Conservation (phyloP, 2,113 vertebrate species). For the Sapajus apella region DNA sequence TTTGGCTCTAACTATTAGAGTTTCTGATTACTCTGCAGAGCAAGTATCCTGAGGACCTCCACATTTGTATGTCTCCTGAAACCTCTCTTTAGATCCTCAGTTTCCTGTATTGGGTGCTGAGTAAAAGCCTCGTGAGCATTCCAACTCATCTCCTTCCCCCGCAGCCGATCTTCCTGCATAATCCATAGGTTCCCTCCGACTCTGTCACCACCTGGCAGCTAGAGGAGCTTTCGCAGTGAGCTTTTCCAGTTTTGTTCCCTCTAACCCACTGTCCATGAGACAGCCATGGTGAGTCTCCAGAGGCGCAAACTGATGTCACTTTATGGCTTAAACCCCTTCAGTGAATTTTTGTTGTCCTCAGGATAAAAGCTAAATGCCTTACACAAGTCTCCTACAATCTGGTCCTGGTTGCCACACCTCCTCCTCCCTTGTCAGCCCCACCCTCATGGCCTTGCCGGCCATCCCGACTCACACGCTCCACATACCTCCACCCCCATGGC, state of each 20-base stretch:
- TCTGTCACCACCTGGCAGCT: background rate
- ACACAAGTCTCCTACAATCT: background rate
- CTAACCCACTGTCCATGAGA: background rate
- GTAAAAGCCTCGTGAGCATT: background rate
- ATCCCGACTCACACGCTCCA: no score
- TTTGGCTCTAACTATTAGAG: background rate
- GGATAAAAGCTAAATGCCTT: background rate
- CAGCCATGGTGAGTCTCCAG: background rate
- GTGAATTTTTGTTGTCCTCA: background rate
- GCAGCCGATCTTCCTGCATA: background rate
- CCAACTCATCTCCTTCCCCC: background rate
- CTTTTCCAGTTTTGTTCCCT: background rate
- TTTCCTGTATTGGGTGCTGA: background rate
- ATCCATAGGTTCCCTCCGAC: background rate
- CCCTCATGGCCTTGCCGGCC: accelerated
- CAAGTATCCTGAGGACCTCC: background rate
- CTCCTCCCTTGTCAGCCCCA: background rate
- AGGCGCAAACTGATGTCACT: background rate
- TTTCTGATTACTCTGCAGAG: background rate
- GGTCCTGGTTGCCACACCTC: background rate
- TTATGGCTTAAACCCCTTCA: background rate
- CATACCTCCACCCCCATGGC: background rate
- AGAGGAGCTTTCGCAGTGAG: background rate
- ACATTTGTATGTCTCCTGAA: background rate
- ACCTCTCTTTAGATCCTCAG: background rate